A percentile compares a stretch with the other conserved stretches of the same genome.
phyloP scores from a whole-genome alignment of 2,797 vertebrate genomes.

The Dendrocincla tyrannina region DNA sequence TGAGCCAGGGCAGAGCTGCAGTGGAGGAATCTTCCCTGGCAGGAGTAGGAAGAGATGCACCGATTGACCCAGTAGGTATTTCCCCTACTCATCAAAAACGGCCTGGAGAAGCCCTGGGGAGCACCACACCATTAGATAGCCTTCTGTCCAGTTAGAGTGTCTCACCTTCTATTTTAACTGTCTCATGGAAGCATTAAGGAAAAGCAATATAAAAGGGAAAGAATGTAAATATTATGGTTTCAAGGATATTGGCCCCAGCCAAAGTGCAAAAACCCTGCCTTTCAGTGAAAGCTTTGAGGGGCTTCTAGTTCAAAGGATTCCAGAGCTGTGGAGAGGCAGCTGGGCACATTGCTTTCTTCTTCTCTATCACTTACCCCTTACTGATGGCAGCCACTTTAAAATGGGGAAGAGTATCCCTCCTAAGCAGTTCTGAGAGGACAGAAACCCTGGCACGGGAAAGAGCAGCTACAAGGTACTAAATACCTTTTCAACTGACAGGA shows the following conservation, averaged over 20 bases:
- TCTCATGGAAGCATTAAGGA: slow-evolving; percentile 11
- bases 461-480: not conserved
- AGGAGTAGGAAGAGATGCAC: not conserved
- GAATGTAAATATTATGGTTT: slow-evolving; percentile 64
- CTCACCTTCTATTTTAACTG: slow-evolving; percentile 43
- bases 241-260: not conserved
- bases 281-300: slow-evolving; percentile 7
- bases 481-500: not conserved
- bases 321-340: not conserved
- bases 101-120: not conserved
- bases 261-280: slow-evolving; percentile 1
- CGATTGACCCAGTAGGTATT: slow-evolving; percentile 2
- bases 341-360: not conserved
- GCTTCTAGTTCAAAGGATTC: slow-evolving; percentile 42
- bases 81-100: slow-evolving; percentile 6
- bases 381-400: not conserved
- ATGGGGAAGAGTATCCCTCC: not conserved
- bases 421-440: not conserved
- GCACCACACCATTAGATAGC: not conserved
- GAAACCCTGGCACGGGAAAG: not conserved
- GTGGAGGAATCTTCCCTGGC: not conserved
- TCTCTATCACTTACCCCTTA: not conserved
- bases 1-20: not conserved
- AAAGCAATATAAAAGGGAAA: slow-evolving; percentile 27
- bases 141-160: not conserved